phyloP scores from a whole-genome alignment of 2,888 invertebrate genomes.

The Drosophila formosana region DNA sequence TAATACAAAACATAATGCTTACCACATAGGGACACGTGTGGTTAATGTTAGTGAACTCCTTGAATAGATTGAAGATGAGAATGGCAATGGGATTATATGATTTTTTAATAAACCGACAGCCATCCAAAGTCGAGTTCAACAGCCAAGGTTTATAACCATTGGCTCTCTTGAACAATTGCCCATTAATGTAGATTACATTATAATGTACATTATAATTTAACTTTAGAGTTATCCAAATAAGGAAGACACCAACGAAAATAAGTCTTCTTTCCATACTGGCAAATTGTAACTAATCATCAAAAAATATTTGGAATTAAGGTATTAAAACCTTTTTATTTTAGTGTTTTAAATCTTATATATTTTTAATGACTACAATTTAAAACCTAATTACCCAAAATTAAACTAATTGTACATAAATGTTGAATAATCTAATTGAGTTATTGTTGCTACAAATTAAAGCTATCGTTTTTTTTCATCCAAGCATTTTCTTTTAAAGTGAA shows the following conservation, averaged over 20 bases:
- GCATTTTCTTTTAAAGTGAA: no score
- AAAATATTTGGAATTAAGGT: no score
- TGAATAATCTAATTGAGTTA: no score
- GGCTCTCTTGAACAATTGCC: background rate
- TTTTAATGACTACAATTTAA: no score
- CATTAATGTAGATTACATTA: no score
- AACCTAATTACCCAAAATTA: no score
- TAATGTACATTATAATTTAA: background rate
- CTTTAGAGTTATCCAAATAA: background rate
- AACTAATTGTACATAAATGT: no score
- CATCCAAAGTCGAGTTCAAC: background rate
- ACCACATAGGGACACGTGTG: background rate
- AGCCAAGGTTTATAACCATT: background rate
- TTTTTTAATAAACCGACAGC: background rate
- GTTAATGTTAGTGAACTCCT: background rate
- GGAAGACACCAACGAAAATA: background rate
- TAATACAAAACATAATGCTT: background rate
- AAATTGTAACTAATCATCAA: no score
- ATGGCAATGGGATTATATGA: background rate
- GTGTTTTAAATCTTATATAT: no score
- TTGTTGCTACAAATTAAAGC: no score
- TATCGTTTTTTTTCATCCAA: no score
- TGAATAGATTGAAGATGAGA: background rate
- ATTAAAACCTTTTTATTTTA: no score
- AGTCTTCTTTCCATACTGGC: background rate